Base-by-base conservation (phyloP, 2,113 vertebrate genomes). In the Embiotoca jacksoni region DNA sequence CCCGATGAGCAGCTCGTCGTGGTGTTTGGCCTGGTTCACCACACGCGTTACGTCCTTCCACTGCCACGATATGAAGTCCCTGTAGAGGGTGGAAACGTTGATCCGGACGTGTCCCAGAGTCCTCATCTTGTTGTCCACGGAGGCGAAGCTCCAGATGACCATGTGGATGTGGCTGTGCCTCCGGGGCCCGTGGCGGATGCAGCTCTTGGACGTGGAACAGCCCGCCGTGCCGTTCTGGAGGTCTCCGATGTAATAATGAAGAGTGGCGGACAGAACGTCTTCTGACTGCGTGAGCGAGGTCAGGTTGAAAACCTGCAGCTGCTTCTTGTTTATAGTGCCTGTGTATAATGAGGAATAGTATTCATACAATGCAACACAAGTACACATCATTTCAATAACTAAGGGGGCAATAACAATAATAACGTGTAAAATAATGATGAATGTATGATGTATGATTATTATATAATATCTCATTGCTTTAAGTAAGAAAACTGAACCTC, bases 281-380 rank as follows among this genome's bases (percentile, higher is more conserved):
- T 99, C 98, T 1, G 97, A 97, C 78, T 96, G 93, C 0, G 96
- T 96, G 80, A 99, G 94, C 0, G 97, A 99, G 0, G 97, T 98
- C 72, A 99, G 86, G 86, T 99, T 99, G 88, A 99, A 99, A 66
- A 97, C 23, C 10, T 98, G 95, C 32, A 95, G 90, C 55, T 94
- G 94, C 60, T 91, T 94, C 77, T 85, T 90, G 78, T 95, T 92
- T 1, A 94, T 86, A 0, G 78, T 92, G 62, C 96, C 98, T 99
- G 88, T 2, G 50, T 33, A 68, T 15, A 63, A 85, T 16, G 14
- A 80, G 4, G 31, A 49, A 23, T 13, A 57, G 53, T 0, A 68
- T 54, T 81, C 39, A 77, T 3, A 75, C 11, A 57, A n/a, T 30
- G n/a, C 2, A 79, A 59, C 52, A 58, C n/a, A 16, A 8, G 8